Percentiles rank a stretch among this genome's conserved stretches.
Conservation (phyloP, 2,797 vertebrate genomes). For the Cyclopterus lumpus region DNA sequence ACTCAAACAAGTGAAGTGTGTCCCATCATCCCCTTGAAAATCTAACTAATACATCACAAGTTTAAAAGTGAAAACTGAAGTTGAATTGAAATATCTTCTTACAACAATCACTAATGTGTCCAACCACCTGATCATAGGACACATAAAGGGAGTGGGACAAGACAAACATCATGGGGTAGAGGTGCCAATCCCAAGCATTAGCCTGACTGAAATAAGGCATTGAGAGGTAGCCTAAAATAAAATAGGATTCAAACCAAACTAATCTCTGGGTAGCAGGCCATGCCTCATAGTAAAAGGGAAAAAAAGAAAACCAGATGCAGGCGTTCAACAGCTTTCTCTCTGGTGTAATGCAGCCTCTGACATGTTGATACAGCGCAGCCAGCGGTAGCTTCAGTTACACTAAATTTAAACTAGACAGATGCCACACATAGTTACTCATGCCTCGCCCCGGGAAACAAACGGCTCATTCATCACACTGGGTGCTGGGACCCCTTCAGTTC, state of each 20-base stretch:
- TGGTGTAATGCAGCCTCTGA: slow-evolving; percentile 71
- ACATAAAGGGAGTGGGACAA: slow-evolving; percentile 21
- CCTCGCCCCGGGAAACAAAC: slow-evolving; percentile 85
- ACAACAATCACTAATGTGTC: not conserved
- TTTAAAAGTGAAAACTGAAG: slow-evolving; percentile 4
- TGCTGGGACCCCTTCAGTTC: slow-evolving; percentile 67
- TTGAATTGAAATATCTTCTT: not conserved
- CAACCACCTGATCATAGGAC: not conserved
- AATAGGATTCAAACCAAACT: slow-evolving; percentile 49
- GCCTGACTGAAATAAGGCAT: slow-evolving; percentile 48
- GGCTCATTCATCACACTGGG: slow-evolving; percentile 78
- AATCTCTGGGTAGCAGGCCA: slow-evolving; percentile 38
- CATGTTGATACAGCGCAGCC: slow-evolving; percentile 82
- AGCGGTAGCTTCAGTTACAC: slow-evolving; percentile 87
- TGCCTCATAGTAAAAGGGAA: slow-evolving; percentile 37
- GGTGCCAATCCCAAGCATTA: slow-evolving; percentile 52
- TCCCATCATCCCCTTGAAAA: slow-evolving; percentile 10
- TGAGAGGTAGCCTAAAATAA: slow-evolving; percentile 64
- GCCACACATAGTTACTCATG: slow-evolving; percentile 87
- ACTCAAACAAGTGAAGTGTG: slow-evolving; percentile 39
- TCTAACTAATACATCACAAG: not conserved
- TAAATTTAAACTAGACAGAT: slow-evolving; percentile 91
- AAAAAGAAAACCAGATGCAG: slow-evolving; percentile 59
- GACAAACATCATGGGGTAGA: slow-evolving; percentile 20
- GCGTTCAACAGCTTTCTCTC: slow-evolving; percentile 77